Percentiles rank a stretch among this genome's conserved stretches.
phyloP scores from a whole-genome alignment of 2,797 vertebrate species.

The Rhadinocentrus ornatus region DNA sequence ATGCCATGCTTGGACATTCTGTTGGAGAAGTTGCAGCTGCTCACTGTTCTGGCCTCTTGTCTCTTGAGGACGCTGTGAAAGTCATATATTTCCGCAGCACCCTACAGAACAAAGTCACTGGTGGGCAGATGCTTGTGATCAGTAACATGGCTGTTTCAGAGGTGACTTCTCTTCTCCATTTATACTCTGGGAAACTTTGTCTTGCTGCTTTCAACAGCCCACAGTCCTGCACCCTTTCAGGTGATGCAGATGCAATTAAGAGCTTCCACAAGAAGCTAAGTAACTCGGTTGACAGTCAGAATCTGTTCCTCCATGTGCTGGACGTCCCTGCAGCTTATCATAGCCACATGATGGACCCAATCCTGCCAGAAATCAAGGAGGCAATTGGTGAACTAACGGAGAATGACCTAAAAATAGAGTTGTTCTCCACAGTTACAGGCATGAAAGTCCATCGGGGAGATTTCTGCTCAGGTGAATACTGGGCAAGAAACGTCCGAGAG shows the following conservation, averaged over 20 bases:
- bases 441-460: conserved; percentile 77
- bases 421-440: conserved; percentile 87
- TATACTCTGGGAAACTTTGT: conserved; percentile 77
- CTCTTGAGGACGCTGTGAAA: conserved; percentile 88
- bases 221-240: conserved; percentile 87
- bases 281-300: conserved; percentile 68
- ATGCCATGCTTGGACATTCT: conserved; percentile 84
- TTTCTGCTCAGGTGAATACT: conserved; percentile 85
- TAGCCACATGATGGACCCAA: conserved; percentile 88
- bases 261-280: conserved; percentile 73
- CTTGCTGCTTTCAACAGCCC: conserved; percentile 89
- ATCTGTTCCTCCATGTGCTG: conserved; percentile 85
- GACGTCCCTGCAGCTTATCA: conserved; percentile 88
- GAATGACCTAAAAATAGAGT: conserved; percentile 70
- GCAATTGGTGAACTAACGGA: conserved; percentile 75
- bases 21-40: conserved; percentile 89
- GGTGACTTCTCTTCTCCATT: conserved; percentile 71
- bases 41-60: conserved; percentile 88
- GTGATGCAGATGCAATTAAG: conserved; percentile 79
- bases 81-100: conserved; percentile 85
- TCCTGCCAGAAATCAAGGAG: conserved; percentile 77
- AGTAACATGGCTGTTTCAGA: conserved; percentile 84
- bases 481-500: conserved; percentile 85
- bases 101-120: conserved; percentile 83
- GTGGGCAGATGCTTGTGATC: conserved; percentile 90